Conservation (phyloP, 2,888 invertebrate genomes). For the Diaphora mendica region DNA sequence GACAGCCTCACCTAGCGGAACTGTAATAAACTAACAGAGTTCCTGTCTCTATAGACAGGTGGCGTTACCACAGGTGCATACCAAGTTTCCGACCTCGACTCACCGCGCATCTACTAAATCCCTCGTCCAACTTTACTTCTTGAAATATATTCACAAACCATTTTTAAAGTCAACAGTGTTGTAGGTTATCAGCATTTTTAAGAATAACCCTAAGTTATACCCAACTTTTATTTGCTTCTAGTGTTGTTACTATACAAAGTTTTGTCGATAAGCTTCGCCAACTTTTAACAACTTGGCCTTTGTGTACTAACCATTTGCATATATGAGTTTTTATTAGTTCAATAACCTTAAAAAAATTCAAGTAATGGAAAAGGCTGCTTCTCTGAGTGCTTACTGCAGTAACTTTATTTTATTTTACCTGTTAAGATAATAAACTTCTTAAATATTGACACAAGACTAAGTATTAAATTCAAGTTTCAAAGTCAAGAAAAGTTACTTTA, state of each 20-base stretch:
- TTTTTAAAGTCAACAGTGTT: slow-evolving; percentile 40
- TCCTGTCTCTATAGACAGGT: no score
- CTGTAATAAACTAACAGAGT: no score
- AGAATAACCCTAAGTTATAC: slow-evolving; percentile 38
- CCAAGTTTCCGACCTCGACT: slow-evolving; percentile 12
- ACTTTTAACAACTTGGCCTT: slow-evolving; percentile 31
- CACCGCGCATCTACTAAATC: slow-evolving; percentile 25
- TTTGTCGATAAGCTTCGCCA: slow-evolving; percentile 46
- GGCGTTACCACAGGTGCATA: slow-evolving; percentile 16
- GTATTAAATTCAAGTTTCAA: not conserved
- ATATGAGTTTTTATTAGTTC: slow-evolving; percentile 29
- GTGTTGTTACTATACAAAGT: slow-evolving; percentile 46
- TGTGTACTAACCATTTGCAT: slow-evolving; percentile 45
- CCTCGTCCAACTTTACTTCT: slow-evolving; percentile 28
- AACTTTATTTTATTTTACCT: not conserved
- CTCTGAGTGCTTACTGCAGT: not conserved
- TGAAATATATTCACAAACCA: slow-evolving; percentile 36
- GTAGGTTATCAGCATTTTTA: slow-evolving; percentile 47
- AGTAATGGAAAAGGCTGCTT: not conserved
- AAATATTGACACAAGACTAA: not conserved
- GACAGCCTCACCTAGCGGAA: no score
- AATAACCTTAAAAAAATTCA: not conserved
- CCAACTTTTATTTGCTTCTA: slow-evolving; percentile 47
- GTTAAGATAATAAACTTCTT: not conserved
- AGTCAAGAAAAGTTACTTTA: not conserved